Percentiles rank a stretch among this genome's conserved stretches.
Evolutionary conservation across 23 tunicate species (phyloP).

Genomic region (Halocynthia aurantium): DNA sequence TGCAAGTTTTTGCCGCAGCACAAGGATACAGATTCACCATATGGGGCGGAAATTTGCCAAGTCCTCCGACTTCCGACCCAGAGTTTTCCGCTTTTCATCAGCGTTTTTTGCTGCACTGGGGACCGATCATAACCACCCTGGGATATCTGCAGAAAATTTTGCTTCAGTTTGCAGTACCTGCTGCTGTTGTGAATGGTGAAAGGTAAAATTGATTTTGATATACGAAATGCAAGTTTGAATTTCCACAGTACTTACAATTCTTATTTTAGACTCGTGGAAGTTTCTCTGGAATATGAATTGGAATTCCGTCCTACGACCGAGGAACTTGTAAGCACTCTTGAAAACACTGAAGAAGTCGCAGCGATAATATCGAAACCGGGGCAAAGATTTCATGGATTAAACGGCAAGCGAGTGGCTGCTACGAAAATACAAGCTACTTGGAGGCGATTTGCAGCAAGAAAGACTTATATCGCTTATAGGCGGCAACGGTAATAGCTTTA

Average conservation of each 20-base stretch:
- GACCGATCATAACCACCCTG: slow-evolving; percentile 48
- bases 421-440: slow-evolving; percentile 83
- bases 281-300: slow-evolving; percentile 60
- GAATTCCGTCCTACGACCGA: slow-evolving; percentile 49
- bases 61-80: slow-evolving; percentile 45
- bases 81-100: slow-evolving; percentile 76
- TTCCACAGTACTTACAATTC: neutral
- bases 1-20: slow-evolving; percentile 58
- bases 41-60: slow-evolving; percentile 24
- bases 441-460: slow-evolving; percentile 62
- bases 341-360: slow-evolving; percentile 55
- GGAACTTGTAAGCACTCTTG: slow-evolving; percentile 61
- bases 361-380: slow-evolving; percentile 60
- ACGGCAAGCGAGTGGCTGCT: slow-evolving; percentile 59
- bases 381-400: slow-evolving; percentile 51
- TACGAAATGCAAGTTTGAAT: neutral
- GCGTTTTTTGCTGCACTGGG: slow-evolving; percentile 80
- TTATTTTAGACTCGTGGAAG: slow-evolving; percentile 51
- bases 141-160: slow-evolving; percentile 48
- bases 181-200: slow-evolving; percentile 70
- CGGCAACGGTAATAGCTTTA: slow-evolving; percentile 45
- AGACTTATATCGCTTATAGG: slow-evolving; percentile 58
- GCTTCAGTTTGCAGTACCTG: slow-evolving; percentile 48
- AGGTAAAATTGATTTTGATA: slow-evolving; percentile 28
- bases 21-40: slow-evolving; percentile 60